Evolutionary conservation across 2,797 vertebrate species (phyloP), one percentile per base, ranked within the genome.

Genomic region (Pangasius djambal): DNA sequence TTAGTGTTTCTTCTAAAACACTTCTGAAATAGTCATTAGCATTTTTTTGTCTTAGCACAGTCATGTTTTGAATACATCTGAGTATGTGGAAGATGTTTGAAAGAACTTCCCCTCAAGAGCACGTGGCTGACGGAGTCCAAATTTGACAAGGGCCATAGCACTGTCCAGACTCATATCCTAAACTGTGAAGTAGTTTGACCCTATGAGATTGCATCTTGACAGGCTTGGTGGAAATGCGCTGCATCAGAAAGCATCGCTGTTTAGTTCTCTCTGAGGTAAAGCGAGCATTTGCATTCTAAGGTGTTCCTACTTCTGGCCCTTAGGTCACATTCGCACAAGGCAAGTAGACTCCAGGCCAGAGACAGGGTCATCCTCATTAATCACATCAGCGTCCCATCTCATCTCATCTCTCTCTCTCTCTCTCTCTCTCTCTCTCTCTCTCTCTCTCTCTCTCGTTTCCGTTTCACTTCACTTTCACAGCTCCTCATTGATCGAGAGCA

Each of bases 351-450:
- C 92, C 88, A 92, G 92, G 94, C 95, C 94, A 91, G 89, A 91
- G 93, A 94, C 95, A 96, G 96, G 96, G 96, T 97, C 95, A 95
- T 92, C 95, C 7, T 94, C 96, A 96, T 97, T 97, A 96, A 97
- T 97, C 96, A 96, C 93, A 92, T 92, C 94, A 95, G 94, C 95
- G 94, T 95, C 94, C 93, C 93, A 55, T 88, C 69, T 61, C 37
- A 44, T 93, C 89, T 91, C 89, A 40, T 92, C 40, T 74, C 37
- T 25, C 40, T 77, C 40, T 65, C 40, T 50, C 52, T 59, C 40
- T 48, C 69, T 84, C n/a, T n/a, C n/a, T n/a, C n/a, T n/a, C n/a
- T 92, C 40, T 74, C 37, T 25, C 40, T 77, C 40, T 65, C 40
- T 48, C 65, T 93, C 89, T 90, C 89, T 92, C 82, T 52, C 16